Percentiles rank a stretch among this genome's conserved stretches.
These are phyloP conservation scores for Stenurella melanura DNA, from an alignment of 2,888 invertebrate genomes.

Conservation along the genomic window DNA sequence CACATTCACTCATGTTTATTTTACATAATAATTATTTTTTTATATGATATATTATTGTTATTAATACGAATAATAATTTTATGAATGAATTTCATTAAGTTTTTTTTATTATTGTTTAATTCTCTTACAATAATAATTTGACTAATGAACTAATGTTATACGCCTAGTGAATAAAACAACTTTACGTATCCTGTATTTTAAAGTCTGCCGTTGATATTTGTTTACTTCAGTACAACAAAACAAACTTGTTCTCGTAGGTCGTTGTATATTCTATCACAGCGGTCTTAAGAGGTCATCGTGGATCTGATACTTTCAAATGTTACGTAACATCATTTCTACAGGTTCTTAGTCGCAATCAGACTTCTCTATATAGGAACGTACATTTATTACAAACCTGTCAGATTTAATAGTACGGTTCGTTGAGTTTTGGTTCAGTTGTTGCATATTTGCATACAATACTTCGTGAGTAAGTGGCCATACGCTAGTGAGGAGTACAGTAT, in stretches of 20 bases:
- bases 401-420: not conserved
- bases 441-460: too few relatives aligned
- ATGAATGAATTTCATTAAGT: too few relatives aligned
- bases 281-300: constrained; percentile 41
- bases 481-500: too few relatives aligned
- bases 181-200: not conserved
- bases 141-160: too few relatives aligned
- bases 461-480: too few relatives aligned
- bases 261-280: not conserved
- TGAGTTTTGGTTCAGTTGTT: not conserved
- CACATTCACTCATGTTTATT: too few relatives aligned
- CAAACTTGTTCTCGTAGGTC: not conserved
- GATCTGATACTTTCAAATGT: constrained; percentile 32
- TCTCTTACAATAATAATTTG: too few relatives aligned
- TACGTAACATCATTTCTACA: constrained; percentile 37
- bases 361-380: not conserved
- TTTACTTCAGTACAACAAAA: constrained; percentile 1
- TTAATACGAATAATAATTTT: too few relatives aligned
- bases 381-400: not conserved
- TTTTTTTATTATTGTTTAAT: too few relatives aligned
- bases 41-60: too few relatives aligned
- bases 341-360: constrained; percentile 21
- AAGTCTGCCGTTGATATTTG: not conserved
- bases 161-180: too few relatives aligned
- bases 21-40: too few relatives aligned